A percentile compares a stretch with the other conserved stretches of the same genome.
phyloP scores from a whole-genome alignment of 2,888 invertebrate genomes.

The Cerastoderma edule region DNA sequence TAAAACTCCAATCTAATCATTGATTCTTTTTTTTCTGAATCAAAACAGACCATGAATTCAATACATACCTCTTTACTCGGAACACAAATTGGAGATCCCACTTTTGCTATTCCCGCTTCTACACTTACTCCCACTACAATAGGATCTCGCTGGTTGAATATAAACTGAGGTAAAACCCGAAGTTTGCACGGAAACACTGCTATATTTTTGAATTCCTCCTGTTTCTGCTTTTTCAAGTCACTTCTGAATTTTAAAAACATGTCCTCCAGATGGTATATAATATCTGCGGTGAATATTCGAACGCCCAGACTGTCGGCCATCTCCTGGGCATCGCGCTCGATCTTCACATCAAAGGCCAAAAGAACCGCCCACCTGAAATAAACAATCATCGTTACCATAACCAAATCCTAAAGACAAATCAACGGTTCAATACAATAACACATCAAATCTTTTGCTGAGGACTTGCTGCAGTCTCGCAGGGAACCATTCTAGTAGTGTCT shows the following conservation, averaged over 20 bases:
- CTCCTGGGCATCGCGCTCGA: constrained; percentile 99
- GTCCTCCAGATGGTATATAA: constrained; percentile 99
- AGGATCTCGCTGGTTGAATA: constrained; percentile 99
- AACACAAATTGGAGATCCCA: constrained; percentile 98
- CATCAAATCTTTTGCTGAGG: no score
- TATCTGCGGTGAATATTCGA: constrained; percentile 98
- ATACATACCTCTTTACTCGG: constrained; percentile 93
- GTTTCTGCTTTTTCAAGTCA: constrained; percentile 94
- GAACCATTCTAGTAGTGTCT: no score
- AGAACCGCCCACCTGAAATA: constrained; percentile 94
- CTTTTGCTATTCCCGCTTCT: constrained; percentile 96
- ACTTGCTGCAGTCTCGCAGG: no score
- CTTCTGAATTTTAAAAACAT: constrained; percentile 93
- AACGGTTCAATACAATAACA: no score
- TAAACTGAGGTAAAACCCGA: constrained; percentile 91
- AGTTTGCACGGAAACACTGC: constrained; percentile 99
- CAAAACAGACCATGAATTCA: no score
- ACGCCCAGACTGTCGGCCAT: constrained; percentile 92
- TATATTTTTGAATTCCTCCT: constrained; percentile 97
- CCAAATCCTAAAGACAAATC: no score
- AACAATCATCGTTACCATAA: no score
- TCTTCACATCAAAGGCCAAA: constrained; percentile 99
- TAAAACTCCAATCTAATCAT: no score
- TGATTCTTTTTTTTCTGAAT: no score
- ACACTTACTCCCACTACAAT: constrained; percentile 98